These are phyloP conservation scores for Alauda arvensis DNA, from an alignment of 2,797 vertebrate species.

Conservation along the genomic window DNA sequence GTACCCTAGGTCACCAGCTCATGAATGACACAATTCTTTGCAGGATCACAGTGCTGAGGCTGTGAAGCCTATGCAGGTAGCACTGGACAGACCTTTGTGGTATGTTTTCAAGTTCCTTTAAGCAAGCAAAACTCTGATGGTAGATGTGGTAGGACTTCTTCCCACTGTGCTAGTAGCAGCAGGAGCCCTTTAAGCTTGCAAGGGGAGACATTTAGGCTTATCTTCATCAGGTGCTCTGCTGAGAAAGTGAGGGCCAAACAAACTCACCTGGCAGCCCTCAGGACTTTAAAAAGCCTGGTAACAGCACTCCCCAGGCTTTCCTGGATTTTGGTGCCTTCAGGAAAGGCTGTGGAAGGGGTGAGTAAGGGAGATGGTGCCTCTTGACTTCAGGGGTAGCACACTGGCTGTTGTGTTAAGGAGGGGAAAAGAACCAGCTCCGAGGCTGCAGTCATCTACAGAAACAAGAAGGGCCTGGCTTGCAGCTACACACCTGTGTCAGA, in stretches of 20 bases:
- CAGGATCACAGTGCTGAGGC: neutral
- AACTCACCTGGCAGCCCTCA: neutral
- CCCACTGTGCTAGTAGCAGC: neutral
- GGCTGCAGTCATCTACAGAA: neutral
- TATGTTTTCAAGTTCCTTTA: neutral
- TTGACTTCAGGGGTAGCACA: neutral
- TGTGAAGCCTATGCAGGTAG: neutral
- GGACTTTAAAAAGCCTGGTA: neutral
- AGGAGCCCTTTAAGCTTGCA: neutral
- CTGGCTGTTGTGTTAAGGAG: neutral
- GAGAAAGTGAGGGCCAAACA: neutral
- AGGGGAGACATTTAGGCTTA: neutral
- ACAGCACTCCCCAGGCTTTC: fast-evolving
- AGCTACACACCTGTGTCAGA: neutral
- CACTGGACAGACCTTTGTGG: neutral
- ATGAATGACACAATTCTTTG: neutral
- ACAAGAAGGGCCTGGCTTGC: neutral
- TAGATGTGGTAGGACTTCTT: neutral
- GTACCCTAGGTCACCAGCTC: neutral
- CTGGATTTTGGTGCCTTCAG: neutral
- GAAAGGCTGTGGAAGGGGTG: neutral
- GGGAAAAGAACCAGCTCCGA: neutral
- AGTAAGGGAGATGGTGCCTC: fast-evolving
- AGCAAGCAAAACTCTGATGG: neutral
- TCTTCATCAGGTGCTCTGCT: neutral